phyloP scores from a whole-genome alignment of 53 echinoderm and acorn worm genomes.

The Temnopleurus reevesii region DNA sequence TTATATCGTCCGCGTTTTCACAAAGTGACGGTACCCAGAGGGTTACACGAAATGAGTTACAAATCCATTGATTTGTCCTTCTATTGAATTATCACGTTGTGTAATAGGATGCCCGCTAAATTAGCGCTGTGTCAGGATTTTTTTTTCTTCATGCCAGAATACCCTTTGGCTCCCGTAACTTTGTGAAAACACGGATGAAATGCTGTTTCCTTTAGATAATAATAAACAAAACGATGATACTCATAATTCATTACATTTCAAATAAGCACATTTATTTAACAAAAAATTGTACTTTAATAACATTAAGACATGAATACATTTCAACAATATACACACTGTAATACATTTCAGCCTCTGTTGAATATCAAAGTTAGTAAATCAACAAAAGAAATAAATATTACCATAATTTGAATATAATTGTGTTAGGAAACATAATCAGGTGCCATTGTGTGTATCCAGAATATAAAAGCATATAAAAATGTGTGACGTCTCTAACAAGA shows the following conservation, averaged over 20 bases:
- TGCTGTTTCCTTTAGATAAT: not conserved
- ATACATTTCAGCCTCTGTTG: not conserved
- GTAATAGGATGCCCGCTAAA: no score
- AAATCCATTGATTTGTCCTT: no score
- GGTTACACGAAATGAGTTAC: no score
- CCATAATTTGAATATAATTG: not conserved
- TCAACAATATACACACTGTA: not conserved
- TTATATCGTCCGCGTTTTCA: no score
- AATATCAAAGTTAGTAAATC: not conserved
- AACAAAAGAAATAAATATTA: slow-evolving; percentile 4
- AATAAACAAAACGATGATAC: not conserved
- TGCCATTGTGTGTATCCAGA: not conserved
- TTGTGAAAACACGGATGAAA: no score
- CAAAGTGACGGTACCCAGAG: no score
- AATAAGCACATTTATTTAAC: not conserved
- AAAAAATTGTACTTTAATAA: not conserved
- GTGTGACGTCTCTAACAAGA: not conserved
- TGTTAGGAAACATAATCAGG: not conserved
- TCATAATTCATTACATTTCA: not conserved
- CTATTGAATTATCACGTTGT: no score
- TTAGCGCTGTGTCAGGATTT: no score
- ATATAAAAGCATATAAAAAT: not conserved
- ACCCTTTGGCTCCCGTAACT: no score
- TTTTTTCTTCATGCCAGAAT: no score
- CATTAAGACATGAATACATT: not conserved